Base-by-base conservation (phyloP, 2,888 invertebrate genomes). In the Parochlus steinenii region DNA sequence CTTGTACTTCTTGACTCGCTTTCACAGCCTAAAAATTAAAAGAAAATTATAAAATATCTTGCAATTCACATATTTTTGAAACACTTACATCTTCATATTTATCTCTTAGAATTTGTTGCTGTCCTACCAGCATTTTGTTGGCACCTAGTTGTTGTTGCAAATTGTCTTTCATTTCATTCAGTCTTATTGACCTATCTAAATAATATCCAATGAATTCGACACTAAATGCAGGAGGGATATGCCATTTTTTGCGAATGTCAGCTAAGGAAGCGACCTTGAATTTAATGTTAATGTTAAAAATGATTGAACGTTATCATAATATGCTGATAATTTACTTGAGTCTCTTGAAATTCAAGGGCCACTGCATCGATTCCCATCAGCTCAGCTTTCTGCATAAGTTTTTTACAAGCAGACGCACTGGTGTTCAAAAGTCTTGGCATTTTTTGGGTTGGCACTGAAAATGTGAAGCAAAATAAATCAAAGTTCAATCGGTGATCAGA, bases 121-220 rank as follows among this genome's bases (percentile, higher is more conserved):
- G 81, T n/a, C 69, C 71, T 25, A 82, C 59, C 4, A 90, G 58
- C 26, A 68, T 69, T 15, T 70, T 68, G 50, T 89, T 87, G 41
- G 77, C 74, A 31, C 71, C 71, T 1, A 79, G 64, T 33, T 85
- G 67, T 29, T 79, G 72, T 45, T 80, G 74, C 5, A 89, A 61
- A 19, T 80, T 76, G 16, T 71, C 65, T 45, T 83, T 77, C 61
- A 92, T 69, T 10, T 77, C 75, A 4, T 74, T 69, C 38, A 89
- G 73, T 10, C 90, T 67, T 4, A 75, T 70, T 53, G 89, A 86
- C 16, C 93, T 67, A 55, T 93, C 92, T 37, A 90, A 61, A 53
- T 86, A 93, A 56, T 95, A 95, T 2, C 82, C 86, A 32, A 93
- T 81, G 54, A 90, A 97, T 56, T 93, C 92, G 0, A 89, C 83